Evolutionary conservation across 37 sponge, comb jelly and placozoan species (phyloP).

Genomic region (Ianthella basta): DNA sequence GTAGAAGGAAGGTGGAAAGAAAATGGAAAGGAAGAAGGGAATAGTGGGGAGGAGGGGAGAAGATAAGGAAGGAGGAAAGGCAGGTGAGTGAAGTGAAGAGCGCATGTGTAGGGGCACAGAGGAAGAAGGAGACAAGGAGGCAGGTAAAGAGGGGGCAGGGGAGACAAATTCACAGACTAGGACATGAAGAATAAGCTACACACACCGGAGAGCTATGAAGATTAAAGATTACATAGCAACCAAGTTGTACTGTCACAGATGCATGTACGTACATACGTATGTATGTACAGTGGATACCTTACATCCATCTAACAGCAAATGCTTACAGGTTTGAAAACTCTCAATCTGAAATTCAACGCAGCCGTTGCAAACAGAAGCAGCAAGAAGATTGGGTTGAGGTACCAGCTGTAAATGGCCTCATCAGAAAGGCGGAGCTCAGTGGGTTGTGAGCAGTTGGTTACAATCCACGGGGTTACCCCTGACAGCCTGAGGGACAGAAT

Average conservation of each 20-base stretch:
- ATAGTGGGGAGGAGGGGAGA: not conserved
- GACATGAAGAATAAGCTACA: not conserved
- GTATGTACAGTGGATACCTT: not conserved
- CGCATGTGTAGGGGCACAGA: no score
- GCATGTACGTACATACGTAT: not conserved
- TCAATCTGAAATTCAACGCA: conserved; percentile 49
- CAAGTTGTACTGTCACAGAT: no score
- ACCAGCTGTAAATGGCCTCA: not conserved
- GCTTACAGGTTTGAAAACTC: conserved; percentile 65
- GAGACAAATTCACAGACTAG: no score
- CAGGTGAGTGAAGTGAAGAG: not conserved
- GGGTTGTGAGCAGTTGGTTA: conserved; percentile 55
- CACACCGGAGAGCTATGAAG: not conserved
- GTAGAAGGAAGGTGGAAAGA: not conserved
- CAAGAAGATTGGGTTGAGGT: conserved; percentile 52
- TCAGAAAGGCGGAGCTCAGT: conserved; percentile 33
- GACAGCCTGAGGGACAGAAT: conserved; percentile 38
- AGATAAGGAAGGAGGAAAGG: not conserved
- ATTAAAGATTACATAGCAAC: no score
- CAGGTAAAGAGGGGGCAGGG: no score
- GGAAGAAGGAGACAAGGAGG: no score
- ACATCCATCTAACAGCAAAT: not conserved
- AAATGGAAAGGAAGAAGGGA: not conserved
- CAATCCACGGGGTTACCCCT: conserved; percentile 65
- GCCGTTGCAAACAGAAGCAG: conserved; percentile 58